These are phyloP conservation scores for Thunnus albacares DNA, from an alignment of 2,797 vertebrate genomes.

Conservation along the genomic window DNA sequence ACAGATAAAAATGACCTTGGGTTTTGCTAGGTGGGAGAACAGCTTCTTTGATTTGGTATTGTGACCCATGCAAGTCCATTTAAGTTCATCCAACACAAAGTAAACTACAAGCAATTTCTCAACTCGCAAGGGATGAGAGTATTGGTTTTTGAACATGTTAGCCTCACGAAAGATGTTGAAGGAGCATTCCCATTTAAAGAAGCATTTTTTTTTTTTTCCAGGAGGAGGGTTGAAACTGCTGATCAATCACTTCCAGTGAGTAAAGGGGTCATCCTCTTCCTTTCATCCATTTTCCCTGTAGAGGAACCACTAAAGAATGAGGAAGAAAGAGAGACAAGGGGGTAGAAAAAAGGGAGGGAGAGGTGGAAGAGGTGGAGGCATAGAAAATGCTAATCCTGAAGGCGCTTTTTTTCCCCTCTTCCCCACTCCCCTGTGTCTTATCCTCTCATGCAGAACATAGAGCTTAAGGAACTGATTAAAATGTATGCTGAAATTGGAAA, in stretches of 20 bases:
- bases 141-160: constrained; percentile 45
- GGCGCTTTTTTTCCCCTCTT: constrained; percentile 43
- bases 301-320: constrained; percentile 73
- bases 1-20: constrained; percentile 67
- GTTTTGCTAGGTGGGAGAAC: constrained; percentile 57
- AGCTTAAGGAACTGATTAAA: constrained; percentile 86
- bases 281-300: constrained; percentile 77
- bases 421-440: constrained; percentile 72
- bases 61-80: constrained; percentile 30
- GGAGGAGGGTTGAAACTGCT: constrained; percentile 74
- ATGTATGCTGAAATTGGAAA: constrained; percentile 85
- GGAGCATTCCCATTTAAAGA: constrained; percentile 62
- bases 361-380: constrained; percentile 72
- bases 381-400: constrained; percentile 83
- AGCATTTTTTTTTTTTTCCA: constrained; percentile 46
- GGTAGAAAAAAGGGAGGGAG: constrained; percentile 56
- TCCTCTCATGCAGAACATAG: constrained; percentile 82
- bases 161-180: constrained; percentile 54
- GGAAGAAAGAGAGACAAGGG: constrained; percentile 69
- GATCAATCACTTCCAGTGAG: constrained; percentile 81
- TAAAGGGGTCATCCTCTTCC: constrained; percentile 78
- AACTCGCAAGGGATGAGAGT: constrained; percentile 17
- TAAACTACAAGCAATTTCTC: constrained; percentile 47
- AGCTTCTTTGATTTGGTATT: constrained; percentile 14
- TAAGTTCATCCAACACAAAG: constrained; percentile 42